Base-by-base conservation (phyloP, 1,140 invertebrate genomes). In the Trinorchestia longiramus region DNA sequence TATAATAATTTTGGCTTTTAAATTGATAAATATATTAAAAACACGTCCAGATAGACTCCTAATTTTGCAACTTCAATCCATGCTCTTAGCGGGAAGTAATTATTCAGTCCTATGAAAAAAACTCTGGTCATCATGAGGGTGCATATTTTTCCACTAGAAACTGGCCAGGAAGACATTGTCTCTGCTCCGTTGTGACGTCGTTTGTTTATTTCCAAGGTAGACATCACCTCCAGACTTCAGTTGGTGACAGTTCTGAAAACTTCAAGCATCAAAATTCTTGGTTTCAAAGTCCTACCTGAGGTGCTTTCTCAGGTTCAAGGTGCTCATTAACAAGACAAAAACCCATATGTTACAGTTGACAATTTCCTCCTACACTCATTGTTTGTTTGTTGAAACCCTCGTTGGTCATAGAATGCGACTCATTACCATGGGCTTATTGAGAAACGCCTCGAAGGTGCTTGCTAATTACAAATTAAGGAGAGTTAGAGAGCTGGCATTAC, bases 381-480 rank as follows among this genome's bases (percentile, higher is more conserved):
- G 88, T 90, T 90, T 90, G 88, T 90, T 90, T 42, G n/a, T 42
- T 41, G 41, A 42, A 90, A 41, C 41, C 15, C 88, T 90, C 88
- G 36, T 28, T 41, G 62, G 62, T 77, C 41, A 42, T 11, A 42
- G 88, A 42, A 41, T 90, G 11, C 88, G 8, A 42, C 88, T 90
- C 88, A 90, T 90, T 42, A 90, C 88, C 41, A 4, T 42, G 36
- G n/a, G 87, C 87, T 87, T 36, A 8, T 41, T 87, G 88, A 90
- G 88, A 90, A 90, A 41, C 88, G 1, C 88, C 28, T 90, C 88
- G 41, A 90, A 45, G 92, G 19, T 47, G 92, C 36, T 42, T 36
- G 43, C 92, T 94, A 94, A 94, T 94, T 94, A 94, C 43, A 94
- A 94, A 94, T 94, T 45, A 94, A 94, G 43, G 6, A 47, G 43